Base-by-base conservation (phyloP, 2,113 vertebrate species). In the Marmota flaviventris region DNA sequence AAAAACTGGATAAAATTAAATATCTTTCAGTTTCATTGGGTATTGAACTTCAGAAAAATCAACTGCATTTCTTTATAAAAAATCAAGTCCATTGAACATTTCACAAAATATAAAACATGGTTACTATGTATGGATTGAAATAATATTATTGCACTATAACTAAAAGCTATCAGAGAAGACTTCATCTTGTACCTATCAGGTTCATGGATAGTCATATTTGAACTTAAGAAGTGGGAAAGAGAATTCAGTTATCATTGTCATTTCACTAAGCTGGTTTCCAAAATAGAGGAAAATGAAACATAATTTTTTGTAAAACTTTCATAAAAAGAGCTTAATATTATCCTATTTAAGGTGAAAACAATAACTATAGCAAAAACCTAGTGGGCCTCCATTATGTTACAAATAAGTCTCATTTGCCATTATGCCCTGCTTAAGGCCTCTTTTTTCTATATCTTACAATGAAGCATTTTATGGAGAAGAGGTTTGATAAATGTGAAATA, bases 141-240 rank as follows among this genome's bases (percentile, higher is more conserved):
- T 51, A 85, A 65, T 24, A 93, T 17, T 56, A 86, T 18, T 92
- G 9, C 34, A 34, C 45, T 67, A 42, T 34, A 45, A 91, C 45
- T 53, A 79, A 51, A 88, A 45, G 16, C 2, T 58, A 20, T 78
- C 53, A 27, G 58, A 85, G 89, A 91, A 82, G 10, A 56, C 2
- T 96, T 96, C 83, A 92, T 84, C 37, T 72, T 92, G 93, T 91
- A 95, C 95, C 98, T 97, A 97, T 61, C 16, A n/a, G 29, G 51
- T 39, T 24, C 96, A 95, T 78, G 79, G 96, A 96, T 91, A 27
- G 25, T 72, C 11, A 10, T 34, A 94, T 75, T 85, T 98, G 90
- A 98, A 97, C 94, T 88, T 17, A 2, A 24, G 89, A 93, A 79
- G 27, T 72, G 89, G 29, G 81, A 95, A 92, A 94, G 93, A 96